A percentile compares a stretch with the other conserved stretches of the same genome.
Conservation (phyloP, 2,797 vertebrate species). For the Emys orbicularis region DNA sequence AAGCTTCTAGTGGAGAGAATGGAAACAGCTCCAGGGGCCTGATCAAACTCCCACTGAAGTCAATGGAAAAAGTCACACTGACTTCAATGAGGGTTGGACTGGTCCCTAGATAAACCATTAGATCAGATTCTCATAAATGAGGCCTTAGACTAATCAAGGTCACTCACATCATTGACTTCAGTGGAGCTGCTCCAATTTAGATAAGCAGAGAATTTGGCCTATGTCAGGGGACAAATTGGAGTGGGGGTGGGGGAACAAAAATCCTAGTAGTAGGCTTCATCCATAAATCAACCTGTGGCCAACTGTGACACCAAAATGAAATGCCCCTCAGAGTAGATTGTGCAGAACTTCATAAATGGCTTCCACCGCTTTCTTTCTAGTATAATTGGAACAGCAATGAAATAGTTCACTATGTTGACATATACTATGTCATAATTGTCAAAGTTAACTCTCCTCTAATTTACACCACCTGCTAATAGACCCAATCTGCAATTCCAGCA, state of each 20-base stretch:
- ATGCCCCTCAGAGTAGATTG: background rate
- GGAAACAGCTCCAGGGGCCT: background rate
- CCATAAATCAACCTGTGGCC: background rate
- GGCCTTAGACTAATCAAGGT: background rate
- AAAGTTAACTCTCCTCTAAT: background rate
- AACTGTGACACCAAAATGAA: background rate
- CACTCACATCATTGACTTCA: background rate
- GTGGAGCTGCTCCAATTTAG: fast-evolving
- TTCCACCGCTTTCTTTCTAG: background rate
- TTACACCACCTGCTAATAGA: background rate
- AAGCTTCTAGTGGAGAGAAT: background rate
- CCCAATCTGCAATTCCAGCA: background rate
- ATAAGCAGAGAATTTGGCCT: background rate
- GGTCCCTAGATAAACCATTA: background rate
- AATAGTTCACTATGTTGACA: background rate
- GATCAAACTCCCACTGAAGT: background rate
- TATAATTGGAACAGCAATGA: background rate
- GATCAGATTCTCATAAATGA: background rate
- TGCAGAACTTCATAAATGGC: conserved; percentile 1
- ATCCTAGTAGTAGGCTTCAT: background rate
- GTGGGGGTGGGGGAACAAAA: fast-evolving
- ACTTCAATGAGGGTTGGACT: background rate
- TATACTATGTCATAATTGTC: background rate
- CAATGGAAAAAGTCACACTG: background rate
- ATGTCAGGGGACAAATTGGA: background rate